These are phyloP conservation scores for Mobula hypostoma DNA, from an alignment of 2,113 vertebrate genomes.

Conservation along the genomic window DNA sequence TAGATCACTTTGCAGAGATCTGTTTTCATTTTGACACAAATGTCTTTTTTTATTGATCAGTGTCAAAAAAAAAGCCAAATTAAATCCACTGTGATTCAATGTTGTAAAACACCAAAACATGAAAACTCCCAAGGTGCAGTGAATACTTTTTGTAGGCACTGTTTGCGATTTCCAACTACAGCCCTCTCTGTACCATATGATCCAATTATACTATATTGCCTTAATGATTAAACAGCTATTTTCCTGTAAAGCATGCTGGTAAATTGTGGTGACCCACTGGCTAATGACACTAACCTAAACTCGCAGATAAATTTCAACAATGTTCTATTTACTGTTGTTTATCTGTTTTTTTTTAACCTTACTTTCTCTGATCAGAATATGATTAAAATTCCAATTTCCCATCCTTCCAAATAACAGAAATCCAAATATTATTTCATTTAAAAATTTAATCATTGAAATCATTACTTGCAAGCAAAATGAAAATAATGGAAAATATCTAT, in stretches of 20 bases:
- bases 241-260: not conserved
- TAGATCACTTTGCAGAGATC: too few species aligned
- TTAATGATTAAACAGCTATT: not conserved
- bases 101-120: too few species aligned
- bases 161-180: not conserved
- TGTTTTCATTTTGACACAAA: too few species aligned
- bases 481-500: not conserved
- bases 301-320: not conserved
- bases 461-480: not conserved
- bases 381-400: not conserved
- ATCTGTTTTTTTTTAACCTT: not conserved
- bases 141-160: too few species aligned
- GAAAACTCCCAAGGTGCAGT: too few species aligned
- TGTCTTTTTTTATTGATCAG: too few species aligned
- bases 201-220: not conserved
- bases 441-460: not conserved
- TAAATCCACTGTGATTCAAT: too few species aligned
- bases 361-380: not conserved
- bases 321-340: not conserved
- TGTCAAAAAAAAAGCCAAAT: too few species aligned
- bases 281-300: not conserved
- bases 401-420: not conserved
- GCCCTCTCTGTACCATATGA: not conserved
- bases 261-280: not conserved
- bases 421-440: not conserved